Conservation (phyloP, 2,113 vertebrate genomes). For the Lepus americanus region DNA sequence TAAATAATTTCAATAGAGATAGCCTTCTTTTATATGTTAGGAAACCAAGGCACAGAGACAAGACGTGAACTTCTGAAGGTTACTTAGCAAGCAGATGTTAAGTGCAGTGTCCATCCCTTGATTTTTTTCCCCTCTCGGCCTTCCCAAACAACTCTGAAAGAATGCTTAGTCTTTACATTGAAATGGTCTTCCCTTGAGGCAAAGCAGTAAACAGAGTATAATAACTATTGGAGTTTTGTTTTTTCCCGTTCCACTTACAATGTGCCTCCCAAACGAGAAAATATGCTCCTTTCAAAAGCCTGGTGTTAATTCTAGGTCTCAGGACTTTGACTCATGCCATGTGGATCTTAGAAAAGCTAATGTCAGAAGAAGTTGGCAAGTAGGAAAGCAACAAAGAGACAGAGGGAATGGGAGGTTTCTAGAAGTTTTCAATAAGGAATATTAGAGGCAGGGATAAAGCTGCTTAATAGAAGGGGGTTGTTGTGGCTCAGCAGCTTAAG, state of each 20-base stretch:
- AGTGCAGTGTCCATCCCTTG: background rate
- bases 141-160: background rate
- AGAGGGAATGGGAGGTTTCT: background rate
- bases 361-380: background rate
- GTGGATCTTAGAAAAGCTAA: constrained; percentile 40
- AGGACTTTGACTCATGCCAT: background rate
- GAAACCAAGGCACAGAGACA: constrained; percentile 27
- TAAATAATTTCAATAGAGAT: constrained; percentile 35
- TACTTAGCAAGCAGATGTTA: background rate
- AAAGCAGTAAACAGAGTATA: background rate
- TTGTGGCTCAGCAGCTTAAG: no score
- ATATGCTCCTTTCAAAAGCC: background rate
- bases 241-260: constrained; percentile 13
- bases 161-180: constrained; percentile 6
- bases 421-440: background rate
- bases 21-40: constrained; percentile 24
- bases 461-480: background rate
- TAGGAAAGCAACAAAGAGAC: background rate
- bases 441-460: background rate
- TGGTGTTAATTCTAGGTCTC: background rate
- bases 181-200: background rate
- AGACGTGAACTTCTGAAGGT: constrained; percentile 19
- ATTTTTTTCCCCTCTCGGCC: background rate
- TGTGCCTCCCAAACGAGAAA: background rate
- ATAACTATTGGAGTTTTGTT: constrained; percentile 31